Conservation (phyloP, 2,888 invertebrate genomes). For the Dilophus febrilis region DNA sequence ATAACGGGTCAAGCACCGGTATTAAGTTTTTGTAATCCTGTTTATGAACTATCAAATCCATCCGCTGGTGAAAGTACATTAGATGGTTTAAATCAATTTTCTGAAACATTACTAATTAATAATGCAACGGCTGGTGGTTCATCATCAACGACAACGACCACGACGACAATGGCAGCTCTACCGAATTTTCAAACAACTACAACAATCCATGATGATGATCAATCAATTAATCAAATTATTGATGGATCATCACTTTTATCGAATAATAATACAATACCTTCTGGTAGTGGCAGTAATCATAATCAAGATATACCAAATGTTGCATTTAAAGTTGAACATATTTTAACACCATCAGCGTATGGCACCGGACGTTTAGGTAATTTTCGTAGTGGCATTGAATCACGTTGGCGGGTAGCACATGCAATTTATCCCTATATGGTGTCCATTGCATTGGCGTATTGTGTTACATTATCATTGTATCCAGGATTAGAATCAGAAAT, state of each 20-base stretch:
- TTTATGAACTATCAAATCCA: constrained; percentile 57
- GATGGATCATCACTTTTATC: neutral
- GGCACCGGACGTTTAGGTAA: constrained; percentile 21
- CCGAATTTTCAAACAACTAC: neutral
- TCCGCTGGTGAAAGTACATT: constrained; percentile 34
- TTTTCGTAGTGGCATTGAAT: constrained; percentile 25
- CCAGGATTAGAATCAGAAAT: constrained; percentile 85
- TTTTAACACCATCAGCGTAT: constrained; percentile 24
- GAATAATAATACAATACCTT: neutral
- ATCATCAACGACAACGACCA: constrained; percentile 16
- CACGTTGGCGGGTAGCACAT: constrained; percentile 65
- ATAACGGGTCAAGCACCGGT: constrained; percentile 34
- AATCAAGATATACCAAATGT: constrained; percentile 16
- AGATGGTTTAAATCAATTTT: constrained; percentile 24
- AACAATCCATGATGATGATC: constrained; percentile 17
- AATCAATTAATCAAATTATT: neutral
- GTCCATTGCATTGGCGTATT: constrained; percentile 73
- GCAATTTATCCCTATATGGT: constrained; percentile 83
- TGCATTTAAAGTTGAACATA: constrained; percentile 30
- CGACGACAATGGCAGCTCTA: neutral
- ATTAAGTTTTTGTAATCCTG: constrained; percentile 69
- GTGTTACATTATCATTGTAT: constrained; percentile 75
- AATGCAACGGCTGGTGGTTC: too few relatives aligned
- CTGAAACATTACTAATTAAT: constrained; percentile 17
- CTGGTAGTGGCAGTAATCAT: too few relatives aligned